These are phyloP conservation scores for Lycophotia porphyrea DNA, from an alignment of 2,888 invertebrate genomes.

Conservation along the genomic window DNA sequence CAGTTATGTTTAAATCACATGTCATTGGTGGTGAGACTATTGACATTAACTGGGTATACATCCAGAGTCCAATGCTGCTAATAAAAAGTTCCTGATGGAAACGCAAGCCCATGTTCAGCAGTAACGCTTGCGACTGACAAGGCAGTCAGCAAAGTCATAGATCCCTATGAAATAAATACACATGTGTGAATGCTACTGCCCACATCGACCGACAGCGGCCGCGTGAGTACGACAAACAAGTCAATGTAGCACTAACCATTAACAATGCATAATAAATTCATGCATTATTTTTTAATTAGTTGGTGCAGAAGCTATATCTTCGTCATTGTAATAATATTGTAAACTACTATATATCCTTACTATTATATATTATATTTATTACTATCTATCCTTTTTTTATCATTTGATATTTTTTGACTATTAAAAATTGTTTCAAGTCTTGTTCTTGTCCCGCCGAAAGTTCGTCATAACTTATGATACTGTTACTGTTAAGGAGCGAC, in stretches of 20 bases:
- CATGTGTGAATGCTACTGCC: constrained; percentile 74
- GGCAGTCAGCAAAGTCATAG: not conserved
- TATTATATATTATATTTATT: too few relatives aligned
- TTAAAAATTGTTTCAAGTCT: too few relatives aligned
- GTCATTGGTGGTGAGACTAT: too few relatives aligned
- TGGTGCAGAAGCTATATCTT: constrained; percentile 52
- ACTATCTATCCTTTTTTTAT: too few relatives aligned
- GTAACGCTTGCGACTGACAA: not conserved
- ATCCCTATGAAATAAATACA: not conserved
- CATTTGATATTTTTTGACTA: too few relatives aligned
- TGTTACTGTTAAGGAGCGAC: too few relatives aligned
- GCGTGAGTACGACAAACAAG: constrained; percentile 73
- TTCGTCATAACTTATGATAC: too few relatives aligned
- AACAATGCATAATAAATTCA: constrained; percentile 30
- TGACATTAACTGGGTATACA: too few relatives aligned
- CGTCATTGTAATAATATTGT: too few relatives aligned
- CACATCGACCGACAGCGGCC: constrained; percentile 71
- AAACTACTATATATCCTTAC: too few relatives aligned
- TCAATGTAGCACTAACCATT: constrained; percentile 22
- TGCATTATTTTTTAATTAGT: constrained; percentile 21
- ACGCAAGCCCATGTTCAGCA: not conserved
- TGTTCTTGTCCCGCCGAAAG: too few relatives aligned
- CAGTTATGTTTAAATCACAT: too few relatives aligned
- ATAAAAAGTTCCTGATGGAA: not conserved
- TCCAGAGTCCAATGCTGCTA: not conserved